Conservation (phyloP, 1,140 invertebrate genomes). For the Grapholita molesta region DNA sequence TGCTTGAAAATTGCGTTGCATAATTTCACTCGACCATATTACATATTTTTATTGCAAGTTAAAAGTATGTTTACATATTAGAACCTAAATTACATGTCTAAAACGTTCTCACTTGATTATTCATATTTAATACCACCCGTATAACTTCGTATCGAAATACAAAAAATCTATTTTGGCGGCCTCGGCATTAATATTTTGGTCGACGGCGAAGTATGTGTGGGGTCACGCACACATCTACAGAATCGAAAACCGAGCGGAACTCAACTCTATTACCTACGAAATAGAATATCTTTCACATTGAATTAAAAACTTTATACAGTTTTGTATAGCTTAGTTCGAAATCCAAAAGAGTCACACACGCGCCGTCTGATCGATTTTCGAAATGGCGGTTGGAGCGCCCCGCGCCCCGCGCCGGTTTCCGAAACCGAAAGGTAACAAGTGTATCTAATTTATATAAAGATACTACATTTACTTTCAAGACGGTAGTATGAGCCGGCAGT, state of each 20-base stretch:
- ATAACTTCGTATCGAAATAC: constrained; percentile 10
- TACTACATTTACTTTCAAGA: neutral
- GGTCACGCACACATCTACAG: neutral
- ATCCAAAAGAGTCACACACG: constrained; percentile 46
- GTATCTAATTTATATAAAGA: neutral
- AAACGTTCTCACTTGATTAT: constrained; percentile 3
- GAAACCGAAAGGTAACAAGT: neutral
- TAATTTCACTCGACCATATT: no score
- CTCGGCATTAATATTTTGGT: constrained; percentile 13
- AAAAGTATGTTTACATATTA: neutral
- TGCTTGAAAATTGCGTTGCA: no score
- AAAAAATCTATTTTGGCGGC: constrained; percentile 16
- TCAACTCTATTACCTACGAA: neutral
- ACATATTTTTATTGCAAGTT: no score
- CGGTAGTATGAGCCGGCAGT: neutral
- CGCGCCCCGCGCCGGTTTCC: constrained; percentile 15
- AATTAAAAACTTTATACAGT: constrained; percentile 27
- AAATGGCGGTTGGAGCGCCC: constrained; percentile 42
- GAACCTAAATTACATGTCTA: neutral
- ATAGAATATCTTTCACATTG: constrained; percentile 23
- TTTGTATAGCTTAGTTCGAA: constrained; percentile 55
- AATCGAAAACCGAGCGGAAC: neutral
- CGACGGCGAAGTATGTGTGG: constrained; percentile 6
- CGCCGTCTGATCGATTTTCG: constrained; percentile 68
- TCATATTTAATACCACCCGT: neutral